phyloP scores from a whole-genome alignment of 2,797 vertebrate genomes.

The Alosa sapidissima region DNA sequence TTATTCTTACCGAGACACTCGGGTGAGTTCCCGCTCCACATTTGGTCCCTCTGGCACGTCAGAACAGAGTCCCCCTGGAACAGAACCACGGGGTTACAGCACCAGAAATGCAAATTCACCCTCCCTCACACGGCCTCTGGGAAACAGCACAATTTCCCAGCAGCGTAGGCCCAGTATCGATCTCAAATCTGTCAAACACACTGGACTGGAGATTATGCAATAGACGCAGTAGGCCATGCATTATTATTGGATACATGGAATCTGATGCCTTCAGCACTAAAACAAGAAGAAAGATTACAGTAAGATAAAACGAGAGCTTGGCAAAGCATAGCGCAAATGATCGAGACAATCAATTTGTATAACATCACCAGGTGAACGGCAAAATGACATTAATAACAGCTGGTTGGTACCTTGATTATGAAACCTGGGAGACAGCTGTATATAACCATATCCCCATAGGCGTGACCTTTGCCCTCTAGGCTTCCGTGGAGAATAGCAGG shows the following conservation, averaged over 20 bases:
- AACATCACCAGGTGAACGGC: not conserved
- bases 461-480: slow-evolving; percentile 78
- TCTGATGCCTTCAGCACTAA: not conserved
- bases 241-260: not conserved
- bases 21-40: slow-evolving; percentile 84
- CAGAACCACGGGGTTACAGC: slow-evolving; percentile 15
- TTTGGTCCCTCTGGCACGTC: slow-evolving; percentile 81
- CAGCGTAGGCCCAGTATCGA: not conserved
- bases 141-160: not conserved
- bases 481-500: slow-evolving; percentile 76
- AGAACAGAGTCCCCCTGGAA: slow-evolving; percentile 81
- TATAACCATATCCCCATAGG: slow-evolving; percentile 77
- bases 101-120: slow-evolving; percentile 1
- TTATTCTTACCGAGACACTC: slow-evolving; percentile 84
- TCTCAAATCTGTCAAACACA: not conserved
- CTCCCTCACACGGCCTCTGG: not conserved
- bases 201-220: not conserved
- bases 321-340: not conserved
- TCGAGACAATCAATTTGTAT: too few relatives aligned
- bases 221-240: not conserved
- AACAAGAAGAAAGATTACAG: not conserved
- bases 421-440: slow-evolving; percentile 89
- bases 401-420: slow-evolving; percentile 80
- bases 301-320: not conserved
- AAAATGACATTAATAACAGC: not conserved